Base-by-base conservation (phyloP, 2,888 invertebrate species). In the Rhamphomyia laevipes region DNA sequence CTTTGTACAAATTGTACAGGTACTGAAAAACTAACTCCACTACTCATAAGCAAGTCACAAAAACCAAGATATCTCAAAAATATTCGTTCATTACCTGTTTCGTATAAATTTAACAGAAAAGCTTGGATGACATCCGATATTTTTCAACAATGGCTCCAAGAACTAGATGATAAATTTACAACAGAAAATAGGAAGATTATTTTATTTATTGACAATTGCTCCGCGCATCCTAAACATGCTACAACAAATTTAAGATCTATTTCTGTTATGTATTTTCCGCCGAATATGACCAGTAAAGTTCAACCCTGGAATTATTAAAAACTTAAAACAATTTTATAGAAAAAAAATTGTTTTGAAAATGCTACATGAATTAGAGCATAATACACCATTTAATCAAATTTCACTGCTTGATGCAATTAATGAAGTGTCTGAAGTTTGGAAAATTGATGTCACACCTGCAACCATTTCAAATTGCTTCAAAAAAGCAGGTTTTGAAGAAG, bases 31-130 rank as follows among this genome's bases (percentile, higher is more conserved):
- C 54, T 55, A 48, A 60, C 60, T 48, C 55, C 43, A 13, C 45
- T 67, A 16, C 57, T 65, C 17, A 62, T 64, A 51, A 62, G 61
- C 45, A 63, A 63, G 58, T 56, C 58, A 31, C 54, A 57, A 57
- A 60, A 61, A 12, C 60, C 60, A 15, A 54, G 60, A 6, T 65
- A 62, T 57, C 65, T 66, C 23, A 61, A 61, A 51, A 59, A 60
- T 54, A 55, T 61, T 7, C 59, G 58, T 55, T 43, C 45, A 15
- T 45, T 53, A 35, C 45, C 61, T 51, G 59, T 55, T 6, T 56
- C 57, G 10, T 58, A 62, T 52, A 53, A 57, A 51, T 53, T 50
- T 7, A 59, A 62, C 47, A 54, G 56, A 45, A 57, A 57, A 53
- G 59, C 61, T 46, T 61, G 59, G 60, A 63, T 61, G 59, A 60